These are phyloP conservation scores for Coregonus ussuriensis DNA, from an alignment of 2,797 vertebrate genomes.

Conservation along the genomic window DNA sequence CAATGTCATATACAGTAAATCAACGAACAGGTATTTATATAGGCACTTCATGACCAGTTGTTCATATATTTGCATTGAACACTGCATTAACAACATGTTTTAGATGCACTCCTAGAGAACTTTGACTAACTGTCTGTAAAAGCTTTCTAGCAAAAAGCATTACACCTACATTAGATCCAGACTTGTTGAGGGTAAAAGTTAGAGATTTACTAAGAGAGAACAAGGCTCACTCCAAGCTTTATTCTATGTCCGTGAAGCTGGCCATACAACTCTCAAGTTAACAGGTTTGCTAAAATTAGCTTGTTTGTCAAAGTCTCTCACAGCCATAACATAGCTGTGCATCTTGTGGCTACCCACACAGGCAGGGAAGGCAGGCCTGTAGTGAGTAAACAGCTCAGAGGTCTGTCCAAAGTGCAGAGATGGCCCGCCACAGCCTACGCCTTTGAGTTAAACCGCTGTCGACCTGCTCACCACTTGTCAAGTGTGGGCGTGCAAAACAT, in stretches of 20 bases:
- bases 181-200: too few species aligned
- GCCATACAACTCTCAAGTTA: neutral
- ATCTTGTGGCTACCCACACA: conserved; percentile 52
- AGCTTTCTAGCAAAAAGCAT: too few species aligned
- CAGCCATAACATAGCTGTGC: neutral
- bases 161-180: too few species aligned
- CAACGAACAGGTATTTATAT: too few species aligned
- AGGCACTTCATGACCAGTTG: too few species aligned
- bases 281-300: conserved; percentile 36
- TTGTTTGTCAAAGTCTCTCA: neutral
- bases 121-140: too few species aligned
- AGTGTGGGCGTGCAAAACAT: neutral
- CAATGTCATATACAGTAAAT: too few species aligned
- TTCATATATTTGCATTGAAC: too few species aligned
- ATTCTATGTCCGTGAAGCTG: neutral
- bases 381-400: conserved; percentile 38
- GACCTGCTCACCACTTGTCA: conserved; percentile 30
- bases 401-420: conserved; percentile 39
- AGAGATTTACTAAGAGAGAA: too few species aligned
- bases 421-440: conserved; percentile 35
- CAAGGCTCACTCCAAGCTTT: neutral
- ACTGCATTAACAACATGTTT: too few species aligned
- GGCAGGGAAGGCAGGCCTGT: neutral
- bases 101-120: too few species aligned
- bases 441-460: conserved; percentile 22